These are phyloP conservation scores for Hirtodrosophila alboralis DNA, from an alignment of 2,888 invertebrate genomes.

Conservation along the genomic window DNA sequence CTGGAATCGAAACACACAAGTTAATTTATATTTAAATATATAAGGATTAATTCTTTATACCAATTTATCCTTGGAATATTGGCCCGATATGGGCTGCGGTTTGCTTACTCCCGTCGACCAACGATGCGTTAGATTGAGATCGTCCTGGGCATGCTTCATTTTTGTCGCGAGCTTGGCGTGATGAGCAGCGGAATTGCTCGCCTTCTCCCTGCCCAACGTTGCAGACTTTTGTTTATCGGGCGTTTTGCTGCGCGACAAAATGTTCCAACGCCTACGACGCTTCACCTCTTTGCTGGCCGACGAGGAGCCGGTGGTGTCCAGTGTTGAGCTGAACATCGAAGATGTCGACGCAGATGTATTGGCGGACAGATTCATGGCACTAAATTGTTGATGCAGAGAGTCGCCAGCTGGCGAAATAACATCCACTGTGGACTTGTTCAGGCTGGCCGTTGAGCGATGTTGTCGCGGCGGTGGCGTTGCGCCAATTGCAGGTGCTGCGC, in stretches of 20 bases:
- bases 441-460: conserved; percentile 71
- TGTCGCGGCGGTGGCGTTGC: conserved; percentile 77
- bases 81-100: conserved; percentile 89
- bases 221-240: conserved; percentile 87
- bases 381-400: conserved; percentile 75
- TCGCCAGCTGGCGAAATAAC: conserved; percentile 62
- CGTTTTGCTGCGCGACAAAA: conserved; percentile 88
- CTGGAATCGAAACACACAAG: conserved; percentile 76
- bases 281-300: conserved; percentile 86
- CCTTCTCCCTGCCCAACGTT: conserved; percentile 88
- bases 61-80: conserved; percentile 92
- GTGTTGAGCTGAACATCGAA: conserved; percentile 83
- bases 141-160: conserved; percentile 81
- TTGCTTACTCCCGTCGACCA: conserved; percentile 90
- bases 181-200: conserved; percentile 65
- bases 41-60: conserved; percentile 83
- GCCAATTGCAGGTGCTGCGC: conserved; percentile 77
- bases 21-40: not conserved
- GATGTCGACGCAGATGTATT: conserved; percentile 70
- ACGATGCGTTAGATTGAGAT: conserved; percentile 86
- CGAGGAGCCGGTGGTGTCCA: conserved; percentile 79
- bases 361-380: conserved; percentile 81
- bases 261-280: conserved; percentile 88
- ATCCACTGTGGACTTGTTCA: conserved; percentile 74
- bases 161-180: conserved; percentile 80